These are phyloP conservation scores for Neogale vison DNA, from an alignment of 2,113 vertebrate species.

Conservation along the genomic window DNA sequence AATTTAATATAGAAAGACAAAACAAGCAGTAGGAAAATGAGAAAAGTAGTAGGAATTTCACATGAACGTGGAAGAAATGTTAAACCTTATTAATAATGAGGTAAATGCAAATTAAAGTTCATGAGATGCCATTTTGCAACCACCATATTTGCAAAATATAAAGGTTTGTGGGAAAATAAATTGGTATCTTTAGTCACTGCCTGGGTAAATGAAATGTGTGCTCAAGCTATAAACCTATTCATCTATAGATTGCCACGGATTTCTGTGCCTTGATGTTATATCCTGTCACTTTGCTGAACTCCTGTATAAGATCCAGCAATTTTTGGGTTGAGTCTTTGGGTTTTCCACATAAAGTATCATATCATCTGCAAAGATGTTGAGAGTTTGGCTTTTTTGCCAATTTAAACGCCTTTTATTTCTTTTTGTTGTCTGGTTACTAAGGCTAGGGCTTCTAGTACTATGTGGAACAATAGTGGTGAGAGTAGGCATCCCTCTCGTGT, in stretches of 20 bases:
- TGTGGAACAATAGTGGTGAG: too few species aligned
- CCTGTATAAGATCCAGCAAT: not conserved
- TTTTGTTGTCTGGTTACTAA: not conserved
- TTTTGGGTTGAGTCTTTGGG: not conserved
- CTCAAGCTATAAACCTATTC: not conserved
- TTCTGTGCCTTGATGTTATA: not conserved
- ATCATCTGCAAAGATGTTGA: not conserved
- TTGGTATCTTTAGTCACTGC: not conserved
- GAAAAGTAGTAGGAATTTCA: not conserved
- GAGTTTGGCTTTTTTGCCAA: not conserved
- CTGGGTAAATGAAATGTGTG: not conserved
- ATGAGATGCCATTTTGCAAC: not conserved
- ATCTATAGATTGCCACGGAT: not conserved
- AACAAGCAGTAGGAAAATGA: not conserved
- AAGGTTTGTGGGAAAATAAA: not conserved
- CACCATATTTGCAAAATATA: not conserved
- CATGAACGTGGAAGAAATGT: not conserved
- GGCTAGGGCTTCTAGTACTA: too few species aligned
- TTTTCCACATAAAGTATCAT: not conserved
- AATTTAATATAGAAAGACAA: not conserved
- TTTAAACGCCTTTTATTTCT: not conserved
- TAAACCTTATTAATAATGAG: not conserved
- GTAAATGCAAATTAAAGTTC: not conserved
- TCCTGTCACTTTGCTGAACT: not conserved
- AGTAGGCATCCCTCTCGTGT: too few species aligned